Base-by-base conservation (phyloP, 1,140 invertebrate species). In the Drosophila nigromelanica region DNA sequence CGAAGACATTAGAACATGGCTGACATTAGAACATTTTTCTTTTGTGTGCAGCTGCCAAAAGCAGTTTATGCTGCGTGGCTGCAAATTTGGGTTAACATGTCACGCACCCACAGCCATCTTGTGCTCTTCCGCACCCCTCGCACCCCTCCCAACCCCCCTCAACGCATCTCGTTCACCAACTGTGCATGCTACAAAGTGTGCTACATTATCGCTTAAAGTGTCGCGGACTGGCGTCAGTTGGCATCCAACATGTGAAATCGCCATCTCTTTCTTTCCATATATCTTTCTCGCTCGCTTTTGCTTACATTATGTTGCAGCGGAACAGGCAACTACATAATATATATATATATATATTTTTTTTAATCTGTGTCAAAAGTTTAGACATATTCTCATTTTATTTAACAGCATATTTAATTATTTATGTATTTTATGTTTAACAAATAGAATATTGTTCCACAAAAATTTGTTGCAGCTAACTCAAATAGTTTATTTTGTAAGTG, bases 41-140 rank as follows among this genome's bases (percentile, higher is more conserved):
- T 83, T 83, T 89, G 73, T 73, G 71, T 83, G 83, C 83, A 78
- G 79, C 78, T 89, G 79, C 79, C 83, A 89, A 83, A 70, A 89
- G 58, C 83, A 83, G 79, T 83, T 87, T 75, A 68, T 47, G 72
- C 67, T 79, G 79, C 62, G 76, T 83, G 72, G 76, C 76, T 77
- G 73, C 75, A 90, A 80, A 90, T 90, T 90, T 90, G 77, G 87
- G 87, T 90, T 90, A 90, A 90, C 87, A 90, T 90, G 87, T 83
- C 87, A 87, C 79, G 69, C 74, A 74, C 80, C 66, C 5, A 27
- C 27, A 0, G 6, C 27, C 61, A 79, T 69, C 80, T 54, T 66
- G 72, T 45, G 18, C 43, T 37, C 42, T 33, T 10, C 35, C 7
- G 10, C 8, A 11, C 48, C 12, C 4, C 18, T 11, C 4, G 10